Base-by-base conservation (phyloP, 2,888 invertebrate genomes). In the Acrocyrtus sp. region DNA sequence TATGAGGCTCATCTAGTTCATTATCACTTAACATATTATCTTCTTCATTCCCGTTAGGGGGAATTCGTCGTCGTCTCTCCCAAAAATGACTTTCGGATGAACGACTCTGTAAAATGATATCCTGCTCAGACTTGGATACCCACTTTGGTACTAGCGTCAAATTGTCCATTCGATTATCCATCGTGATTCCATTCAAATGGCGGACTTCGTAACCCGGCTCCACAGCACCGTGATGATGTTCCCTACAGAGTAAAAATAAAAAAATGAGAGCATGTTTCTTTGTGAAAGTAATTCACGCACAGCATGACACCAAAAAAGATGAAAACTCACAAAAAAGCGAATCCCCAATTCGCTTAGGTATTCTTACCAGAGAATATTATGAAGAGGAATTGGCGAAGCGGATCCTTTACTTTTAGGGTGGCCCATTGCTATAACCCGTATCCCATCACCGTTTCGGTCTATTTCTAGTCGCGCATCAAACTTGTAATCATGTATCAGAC, bases 91-190 rank as follows among this genome's bases (percentile, higher is more conserved):
- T 74, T 54, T 80, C 80, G 2, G 77, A 73, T 43, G 77, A 79
- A 17, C 77, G 58, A 43, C 72, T 72, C 50, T 72, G 72, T n/a
- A 76, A 69, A 58, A 79, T 79, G 39, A 41, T 66, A 27, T 79
- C 77, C 58, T 80, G 80, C 50, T 80, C 80, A 19, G 62, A 61
- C 70, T 75, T 79, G 26, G 80, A 78, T 24, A 80, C 69, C 78
- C 79, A 80, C 26, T 72, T 84, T 81, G 81, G 82, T 26, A 83
- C 82, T 48, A 86, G 82, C 21, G 83, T 82, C 67, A 87, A 82
- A 80, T 87, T 87, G 73, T 86, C 86, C 78, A 86, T 79, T 41
- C 87, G 82, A 80, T 86, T 86, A 81, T 87, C 87, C 67, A 87
- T 85, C 0, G 86, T 85, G 27, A 87, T 84, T 58, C 85, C 84